phyloP scores from a whole-genome alignment of 2,888 invertebrate species.

The Calliopum simillimum region DNA sequence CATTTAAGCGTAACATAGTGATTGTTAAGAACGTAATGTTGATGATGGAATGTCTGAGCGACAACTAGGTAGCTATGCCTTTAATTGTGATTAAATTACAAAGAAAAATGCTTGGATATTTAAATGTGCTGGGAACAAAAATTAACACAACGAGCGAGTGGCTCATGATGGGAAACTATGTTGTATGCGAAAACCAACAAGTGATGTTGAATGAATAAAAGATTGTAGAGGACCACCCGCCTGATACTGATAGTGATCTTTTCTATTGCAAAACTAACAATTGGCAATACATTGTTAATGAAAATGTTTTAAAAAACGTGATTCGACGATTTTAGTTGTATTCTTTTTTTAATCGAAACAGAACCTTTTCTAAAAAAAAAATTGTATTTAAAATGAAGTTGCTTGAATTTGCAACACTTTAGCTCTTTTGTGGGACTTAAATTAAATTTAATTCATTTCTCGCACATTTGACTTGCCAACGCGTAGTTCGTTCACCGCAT shows the following conservation, averaged over 20 bases:
- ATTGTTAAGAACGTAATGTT: conserved; percentile 23
- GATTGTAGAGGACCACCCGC: conserved; percentile 8
- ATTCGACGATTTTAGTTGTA: conserved; percentile 6
- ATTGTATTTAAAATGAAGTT: conserved; percentile 33
- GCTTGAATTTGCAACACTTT: conserved; percentile 33
- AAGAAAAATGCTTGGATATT: conserved; percentile 13
- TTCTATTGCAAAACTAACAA: too few species aligned
- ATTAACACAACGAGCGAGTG: too few species aligned
- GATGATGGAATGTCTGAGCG: neutral
- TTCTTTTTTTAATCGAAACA: too few species aligned
- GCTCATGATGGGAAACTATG: conserved; percentile 7
- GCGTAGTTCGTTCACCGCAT: neutral
- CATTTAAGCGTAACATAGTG: conserved; percentile 63
- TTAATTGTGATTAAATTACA: conserved; percentile 29
- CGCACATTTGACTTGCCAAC: too few species aligned
- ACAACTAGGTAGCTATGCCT: neutral
- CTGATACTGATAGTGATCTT: neutral
- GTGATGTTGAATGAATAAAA: neutral
- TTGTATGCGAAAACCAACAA: conserved; percentile 11
- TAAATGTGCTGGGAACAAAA: neutral
- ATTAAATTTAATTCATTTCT: too few species aligned
- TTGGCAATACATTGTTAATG: neutral
- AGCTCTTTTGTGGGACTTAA: conserved; percentile 6
- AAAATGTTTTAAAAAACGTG: conserved; percentile 13
- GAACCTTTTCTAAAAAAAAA: conserved; percentile 6